Evolutionary conservation across 2,113 vertebrate species (phyloP), one percentile per base, ranked within the genome.

Genomic region (Cryptomyrus ogoouensis): DNA sequence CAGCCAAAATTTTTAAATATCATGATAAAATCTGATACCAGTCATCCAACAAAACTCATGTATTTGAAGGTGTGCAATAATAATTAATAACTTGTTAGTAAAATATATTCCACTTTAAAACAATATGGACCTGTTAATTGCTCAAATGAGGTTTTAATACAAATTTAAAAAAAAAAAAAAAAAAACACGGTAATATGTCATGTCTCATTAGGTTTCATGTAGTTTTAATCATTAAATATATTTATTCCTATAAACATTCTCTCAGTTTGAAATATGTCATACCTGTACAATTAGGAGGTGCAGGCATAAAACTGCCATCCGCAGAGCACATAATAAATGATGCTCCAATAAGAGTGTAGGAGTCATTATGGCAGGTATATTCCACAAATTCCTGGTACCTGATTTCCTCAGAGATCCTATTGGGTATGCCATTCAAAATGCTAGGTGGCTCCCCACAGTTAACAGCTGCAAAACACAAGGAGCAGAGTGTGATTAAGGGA

Each of bases 201-300:
- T 15, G 27, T 39, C 27, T 39, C 70, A 77, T 77, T 77, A 39
- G 70, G 27, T 17, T 77, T 77, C 27, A 77, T 77, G 31, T 77
- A 77, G 13, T 77, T 77, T 77, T 77, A 42, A 42, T 77, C 27
- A 77, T 42, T 77, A 42, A 39, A 77, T 77, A 3, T 42, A 15
- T 42, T 77, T 19, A 19, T 39, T 42, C 35, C 27, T 19, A 77
- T 39, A 35, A 86, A 50, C 44, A 85, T 83, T 83, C 21, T n/a
- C 39, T 47, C 42, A 46, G 42, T 12, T 15, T 46, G 15, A 44
- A 83, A 93, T 70, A 89, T 74, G 17, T 50, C 94, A 90, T 92
- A 96, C 95, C 0, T 53, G 46, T 0, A 91, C 95, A 96, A 10
- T 0, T 42, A 7, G 96, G 95, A 50, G 92, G 89, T 9, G 0